Conservation (phyloP, 2,888 invertebrate genomes). For the Drosophila putrida region DNA sequence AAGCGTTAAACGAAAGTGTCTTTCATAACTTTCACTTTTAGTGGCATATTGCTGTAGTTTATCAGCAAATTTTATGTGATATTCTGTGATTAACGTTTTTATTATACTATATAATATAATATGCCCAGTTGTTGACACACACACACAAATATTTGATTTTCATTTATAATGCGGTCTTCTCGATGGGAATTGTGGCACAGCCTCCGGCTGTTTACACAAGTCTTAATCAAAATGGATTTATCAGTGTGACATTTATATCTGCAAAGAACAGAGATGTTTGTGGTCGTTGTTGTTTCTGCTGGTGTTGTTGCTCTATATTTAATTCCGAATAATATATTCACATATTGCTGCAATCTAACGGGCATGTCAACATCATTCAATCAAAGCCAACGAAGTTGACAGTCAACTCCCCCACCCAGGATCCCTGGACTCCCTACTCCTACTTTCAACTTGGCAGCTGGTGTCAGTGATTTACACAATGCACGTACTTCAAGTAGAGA, state of each 20-base stretch:
- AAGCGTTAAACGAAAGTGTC: conserved; percentile 24
- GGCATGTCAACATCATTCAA: conserved; percentile 66
- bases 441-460: conserved; percentile 12
- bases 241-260: conserved; percentile 57
- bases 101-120: conserved; percentile 31
- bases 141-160: conserved; percentile 71
- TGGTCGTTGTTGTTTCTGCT: conserved; percentile 13
- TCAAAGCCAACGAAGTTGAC: conserved; percentile 52
- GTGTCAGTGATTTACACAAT: conserved; percentile 1
- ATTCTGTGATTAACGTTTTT: conserved; percentile 50
- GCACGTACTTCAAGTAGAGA: conserved; percentile 22
- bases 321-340: conserved; percentile 28
- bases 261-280: conserved; percentile 25
- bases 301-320: conserved; percentile 51
- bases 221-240: conserved; percentile 67
- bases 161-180: conserved; percentile 52
- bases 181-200: conserved; percentile 23
- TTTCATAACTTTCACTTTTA: conserved; percentile 9
- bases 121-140: conserved; percentile 56
- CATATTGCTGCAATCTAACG: conserved; percentile 15
- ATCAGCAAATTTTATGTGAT: conserved; percentile 36
- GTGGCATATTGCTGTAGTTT: conserved; percentile 3
- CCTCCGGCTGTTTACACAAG: conserved; percentile 63
- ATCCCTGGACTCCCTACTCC: background rate
- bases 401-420: background rate